Conservation (phyloP, 1,140 invertebrate genomes). For the Stegodyphus mimosarum region DNA sequence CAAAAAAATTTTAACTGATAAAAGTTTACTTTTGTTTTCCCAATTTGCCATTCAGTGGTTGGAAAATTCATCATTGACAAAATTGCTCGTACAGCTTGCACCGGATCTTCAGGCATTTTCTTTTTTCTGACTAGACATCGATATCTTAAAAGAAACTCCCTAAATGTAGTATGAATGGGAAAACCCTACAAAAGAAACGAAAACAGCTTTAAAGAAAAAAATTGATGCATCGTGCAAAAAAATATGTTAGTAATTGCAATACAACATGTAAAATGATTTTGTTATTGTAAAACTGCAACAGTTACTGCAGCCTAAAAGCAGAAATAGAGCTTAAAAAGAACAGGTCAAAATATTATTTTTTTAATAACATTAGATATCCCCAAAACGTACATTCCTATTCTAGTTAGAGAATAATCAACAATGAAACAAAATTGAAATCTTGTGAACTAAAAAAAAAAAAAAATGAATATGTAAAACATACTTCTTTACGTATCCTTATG, state of each 20-base stretch:
- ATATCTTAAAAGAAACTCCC: conserved; percentile 84
- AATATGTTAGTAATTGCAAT: no score
- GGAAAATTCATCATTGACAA: conserved; percentile 75
- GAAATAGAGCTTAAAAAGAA: no score
- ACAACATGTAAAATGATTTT: no score
- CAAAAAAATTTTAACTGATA: background rate
- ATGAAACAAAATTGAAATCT: no score
- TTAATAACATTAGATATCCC: no score
- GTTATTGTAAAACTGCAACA: no score
- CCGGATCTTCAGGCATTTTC: conserved; percentile 46
- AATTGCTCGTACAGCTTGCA: conserved; percentile 65
- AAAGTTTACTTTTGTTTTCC: conserved; percentile 78
- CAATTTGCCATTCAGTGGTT: conserved; percentile 88
- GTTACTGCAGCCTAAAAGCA: no score
- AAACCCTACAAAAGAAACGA: conserved; percentile 76
- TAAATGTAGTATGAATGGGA: conserved; percentile 85
- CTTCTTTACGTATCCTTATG: conserved; percentile 82
- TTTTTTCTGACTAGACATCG: conserved; percentile 71
- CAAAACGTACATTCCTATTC: no score
- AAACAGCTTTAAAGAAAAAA: background rate
- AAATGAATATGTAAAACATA: conserved; percentile 2
- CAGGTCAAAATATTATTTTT: no score
- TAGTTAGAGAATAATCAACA: no score
- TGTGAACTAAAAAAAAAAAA: no score
- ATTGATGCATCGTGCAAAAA: no score